Conservation (phyloP, 2,113 vertebrate species). For the Melanocharis versteri region DNA sequence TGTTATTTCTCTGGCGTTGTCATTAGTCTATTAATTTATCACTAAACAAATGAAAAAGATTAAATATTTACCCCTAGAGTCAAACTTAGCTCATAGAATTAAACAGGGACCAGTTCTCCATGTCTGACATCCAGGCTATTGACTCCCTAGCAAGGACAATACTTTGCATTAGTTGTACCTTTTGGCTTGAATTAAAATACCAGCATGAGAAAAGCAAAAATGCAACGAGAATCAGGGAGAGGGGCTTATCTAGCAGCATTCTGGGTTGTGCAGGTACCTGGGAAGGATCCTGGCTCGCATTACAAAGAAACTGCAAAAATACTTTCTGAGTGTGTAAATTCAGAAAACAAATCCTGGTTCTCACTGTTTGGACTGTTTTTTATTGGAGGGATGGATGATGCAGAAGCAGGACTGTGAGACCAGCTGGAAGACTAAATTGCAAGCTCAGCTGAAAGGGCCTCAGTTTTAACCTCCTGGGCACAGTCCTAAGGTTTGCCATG, state of each 20-base stretch:
- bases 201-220: background rate
- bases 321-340: background rate
- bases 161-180: background rate
- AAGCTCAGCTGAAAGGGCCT: background rate
- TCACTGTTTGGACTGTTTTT: background rate
- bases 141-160: background rate
- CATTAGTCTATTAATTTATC: conserved; percentile 35
- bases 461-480: background rate
- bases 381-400: background rate
- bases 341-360: background rate
- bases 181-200: background rate
- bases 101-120: background rate
- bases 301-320: background rate
- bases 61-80: conserved; percentile 30
- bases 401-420: background rate
- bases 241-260: background rate
- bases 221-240: background rate
- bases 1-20: background rate
- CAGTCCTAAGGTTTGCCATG: background rate
- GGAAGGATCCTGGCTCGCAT: background rate
- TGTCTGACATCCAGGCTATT: background rate
- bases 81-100: background rate
- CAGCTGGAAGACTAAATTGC: background rate
- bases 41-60: conserved; percentile 4
- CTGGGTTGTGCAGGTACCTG: background rate